phyloP scores from a whole-genome alignment of 2,113 vertebrate species.

The Acrocephalus kingi region DNA sequence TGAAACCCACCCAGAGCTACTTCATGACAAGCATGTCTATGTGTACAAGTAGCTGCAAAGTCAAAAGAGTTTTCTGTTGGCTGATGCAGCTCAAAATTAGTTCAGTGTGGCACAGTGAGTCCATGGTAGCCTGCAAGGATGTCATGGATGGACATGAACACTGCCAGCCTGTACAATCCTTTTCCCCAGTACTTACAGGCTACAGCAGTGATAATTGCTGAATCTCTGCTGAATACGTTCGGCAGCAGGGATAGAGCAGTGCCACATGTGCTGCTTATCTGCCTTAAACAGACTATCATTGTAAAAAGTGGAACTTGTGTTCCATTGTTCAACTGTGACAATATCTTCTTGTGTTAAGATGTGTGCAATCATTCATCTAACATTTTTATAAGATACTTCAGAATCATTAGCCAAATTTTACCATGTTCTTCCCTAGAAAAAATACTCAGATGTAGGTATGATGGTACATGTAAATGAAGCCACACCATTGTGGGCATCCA shows the following conservation, averaged over 20 bases:
- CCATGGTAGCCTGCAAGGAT: neutral
- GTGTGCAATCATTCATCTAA: neutral
- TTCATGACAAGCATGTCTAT: neutral
- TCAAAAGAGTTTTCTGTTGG: neutral
- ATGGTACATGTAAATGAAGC: neutral
- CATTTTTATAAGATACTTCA: neutral
- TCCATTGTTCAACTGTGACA: neutral
- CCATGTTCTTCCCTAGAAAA: neutral
- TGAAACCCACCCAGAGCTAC: neutral
- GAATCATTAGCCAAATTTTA: neutral
- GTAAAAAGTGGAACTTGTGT: conserved; percentile 3
- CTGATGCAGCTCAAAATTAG: neutral
- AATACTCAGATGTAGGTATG: neutral
- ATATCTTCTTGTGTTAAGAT: neutral
- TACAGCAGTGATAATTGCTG: neutral
- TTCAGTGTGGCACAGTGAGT: neutral
- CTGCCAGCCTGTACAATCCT: neutral
- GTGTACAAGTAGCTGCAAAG: neutral
- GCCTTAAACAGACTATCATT: neutral
- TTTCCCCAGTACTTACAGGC: neutral
- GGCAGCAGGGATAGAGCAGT: neutral
- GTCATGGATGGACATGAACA: neutral
- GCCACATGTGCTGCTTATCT: conserved; percentile 1
- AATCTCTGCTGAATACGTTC: neutral
- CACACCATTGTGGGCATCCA: neutral